Percentiles rank a stretch among this genome's conserved stretches.
Conservation (phyloP, 2,888 invertebrate species). For the Tipula unca region DNA sequence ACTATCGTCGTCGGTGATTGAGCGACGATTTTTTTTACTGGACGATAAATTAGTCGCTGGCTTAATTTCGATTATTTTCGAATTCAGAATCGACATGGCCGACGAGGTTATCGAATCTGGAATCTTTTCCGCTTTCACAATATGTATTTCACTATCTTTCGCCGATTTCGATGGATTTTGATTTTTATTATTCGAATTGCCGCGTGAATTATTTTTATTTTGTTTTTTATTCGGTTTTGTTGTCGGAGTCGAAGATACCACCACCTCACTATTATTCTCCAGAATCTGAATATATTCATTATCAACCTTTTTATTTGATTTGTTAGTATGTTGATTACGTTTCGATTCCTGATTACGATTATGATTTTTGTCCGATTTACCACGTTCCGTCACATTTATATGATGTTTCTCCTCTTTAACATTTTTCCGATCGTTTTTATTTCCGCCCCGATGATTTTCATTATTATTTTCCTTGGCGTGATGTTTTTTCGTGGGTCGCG, state of each 20-base stretch:
- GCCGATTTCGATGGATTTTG: conserved; percentile 27
- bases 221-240: not conserved
- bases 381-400: not conserved
- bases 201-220: not conserved
- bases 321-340: conserved; percentile 9
- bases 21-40: conserved; percentile 22
- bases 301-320: not conserved
- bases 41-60: conserved; percentile 29
- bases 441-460: not conserved
- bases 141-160: conserved; percentile 40
- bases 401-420: not conserved
- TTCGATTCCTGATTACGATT: not conserved
- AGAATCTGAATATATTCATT: conserved; percentile 15
- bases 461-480: not conserved
- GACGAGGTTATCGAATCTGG: conserved; percentile 35
- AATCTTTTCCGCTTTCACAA: conserved; percentile 37
- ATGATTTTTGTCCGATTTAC: not conserved
- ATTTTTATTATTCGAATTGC: not conserved
- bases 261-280: not conserved
- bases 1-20: not conserved
- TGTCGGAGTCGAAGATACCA: not conserved
- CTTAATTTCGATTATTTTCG: conserved; percentile 42
- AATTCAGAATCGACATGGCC: conserved; percentile 37
- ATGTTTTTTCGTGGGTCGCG: not conserved
- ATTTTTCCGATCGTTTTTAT: not conserved